Evolutionary conservation across 2,888 invertebrate genomes (phyloP).

Genomic region (Rhagonycha lutea): DNA sequence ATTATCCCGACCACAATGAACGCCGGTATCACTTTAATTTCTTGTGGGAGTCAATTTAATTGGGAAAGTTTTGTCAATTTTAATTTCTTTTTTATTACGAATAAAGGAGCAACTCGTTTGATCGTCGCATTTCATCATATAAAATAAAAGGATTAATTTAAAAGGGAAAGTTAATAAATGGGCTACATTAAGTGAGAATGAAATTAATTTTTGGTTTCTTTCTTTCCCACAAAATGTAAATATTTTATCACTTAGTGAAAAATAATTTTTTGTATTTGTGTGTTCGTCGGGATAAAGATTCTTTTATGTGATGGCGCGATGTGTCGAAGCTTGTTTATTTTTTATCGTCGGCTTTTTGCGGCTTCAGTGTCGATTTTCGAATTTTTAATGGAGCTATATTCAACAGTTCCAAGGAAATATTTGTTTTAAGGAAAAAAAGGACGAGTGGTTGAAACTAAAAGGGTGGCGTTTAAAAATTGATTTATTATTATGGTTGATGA

Average conservation of each 20-base stretch:
- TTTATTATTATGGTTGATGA: neutral
- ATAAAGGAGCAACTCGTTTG: neutral
- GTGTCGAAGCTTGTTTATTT: neutral
- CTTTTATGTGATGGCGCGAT: neutral
- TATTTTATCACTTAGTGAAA: neutral
- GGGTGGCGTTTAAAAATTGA: neutral
- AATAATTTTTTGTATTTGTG: neutral
- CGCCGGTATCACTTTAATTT: conserved; percentile 45
- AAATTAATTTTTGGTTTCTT: neutral
- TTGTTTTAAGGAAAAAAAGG: neutral
- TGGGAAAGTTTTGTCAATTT: conserved; percentile 47
- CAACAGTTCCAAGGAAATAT: neutral
- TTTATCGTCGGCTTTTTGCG: neutral
- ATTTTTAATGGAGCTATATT: neutral
- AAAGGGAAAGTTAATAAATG: conserved; percentile 2
- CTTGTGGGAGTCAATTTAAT: conserved; percentile 47
- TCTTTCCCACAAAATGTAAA: neutral
- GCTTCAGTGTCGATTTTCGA: neutral
- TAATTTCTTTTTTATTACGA: conserved; percentile 36
- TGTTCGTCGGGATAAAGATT: too few species aligned
- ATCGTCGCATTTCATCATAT: neutral
- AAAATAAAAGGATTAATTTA: neutral
- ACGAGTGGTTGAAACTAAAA: neutral
- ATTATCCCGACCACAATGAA: conserved; percentile 40
- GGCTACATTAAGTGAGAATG: neutral